These are phyloP conservation scores for Pemphredon lugubris DNA, from an alignment of 2,888 invertebrate genomes.

Conservation along the genomic window DNA sequence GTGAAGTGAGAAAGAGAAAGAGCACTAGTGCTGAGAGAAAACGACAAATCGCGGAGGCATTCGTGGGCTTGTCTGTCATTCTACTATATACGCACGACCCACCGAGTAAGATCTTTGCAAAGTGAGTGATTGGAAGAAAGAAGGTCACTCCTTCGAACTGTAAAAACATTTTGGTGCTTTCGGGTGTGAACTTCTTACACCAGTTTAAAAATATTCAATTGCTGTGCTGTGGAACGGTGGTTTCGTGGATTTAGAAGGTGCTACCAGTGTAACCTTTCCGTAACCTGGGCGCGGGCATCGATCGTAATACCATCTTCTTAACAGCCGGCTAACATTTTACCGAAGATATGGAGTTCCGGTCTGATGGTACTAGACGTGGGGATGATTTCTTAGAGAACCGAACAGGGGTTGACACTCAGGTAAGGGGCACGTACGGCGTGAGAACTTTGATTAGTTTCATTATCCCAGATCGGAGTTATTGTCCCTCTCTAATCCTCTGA, in stretches of 20 bases:
- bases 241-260: conserved; percentile 47
- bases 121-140: conserved; percentile 31
- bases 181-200: conserved; percentile 9
- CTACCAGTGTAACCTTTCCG: conserved; percentile 37
- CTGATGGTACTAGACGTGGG: conserved; percentile 64
- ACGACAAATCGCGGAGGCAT: conserved; percentile 2
- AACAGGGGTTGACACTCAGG: conserved; percentile 71
- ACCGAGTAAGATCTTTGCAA: background rate
- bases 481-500: too few relatives aligned
- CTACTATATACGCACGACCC: background rate
- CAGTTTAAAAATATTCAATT: conserved; percentile 50
- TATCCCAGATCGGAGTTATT: too few relatives aligned
- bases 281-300: conserved; percentile 46
- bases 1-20: background rate
- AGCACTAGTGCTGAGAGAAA: background rate
- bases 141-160: conserved; percentile 17
- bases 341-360: conserved; percentile 62
- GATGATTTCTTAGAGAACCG: conserved; percentile 75
- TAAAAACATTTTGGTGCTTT: conserved; percentile 8
- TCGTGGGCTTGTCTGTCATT: background rate
- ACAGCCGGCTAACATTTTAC: conserved; percentile 49
- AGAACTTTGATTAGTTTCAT: too few relatives aligned
- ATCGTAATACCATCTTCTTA: conserved; percentile 48
- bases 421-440: conserved; percentile 70
- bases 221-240: conserved; percentile 46